phyloP scores from a whole-genome alignment of 1,140 invertebrate species.

The Eubasilissa regina region DNA sequence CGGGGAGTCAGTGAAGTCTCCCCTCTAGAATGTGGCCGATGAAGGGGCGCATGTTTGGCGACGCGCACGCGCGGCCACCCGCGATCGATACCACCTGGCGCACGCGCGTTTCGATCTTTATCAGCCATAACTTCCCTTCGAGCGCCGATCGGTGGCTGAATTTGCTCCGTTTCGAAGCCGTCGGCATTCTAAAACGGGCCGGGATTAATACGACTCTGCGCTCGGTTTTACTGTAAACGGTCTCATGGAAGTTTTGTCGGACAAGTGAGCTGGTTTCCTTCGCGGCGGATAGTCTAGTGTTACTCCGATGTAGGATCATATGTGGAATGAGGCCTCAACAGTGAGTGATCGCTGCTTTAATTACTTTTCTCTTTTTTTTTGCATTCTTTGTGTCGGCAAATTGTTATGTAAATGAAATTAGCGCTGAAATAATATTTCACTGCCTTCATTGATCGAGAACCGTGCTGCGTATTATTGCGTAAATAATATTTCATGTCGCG shows the following conservation, averaged over 20 bases:
- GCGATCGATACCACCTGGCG: slow-evolving; percentile 23
- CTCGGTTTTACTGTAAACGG: neutral
- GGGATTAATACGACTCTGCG: neutral
- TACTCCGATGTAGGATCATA: slow-evolving; percentile 38
- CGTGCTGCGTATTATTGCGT: neutral
- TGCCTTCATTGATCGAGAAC: neutral
- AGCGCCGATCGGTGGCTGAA: slow-evolving; percentile 24
- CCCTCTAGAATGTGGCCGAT: neutral
- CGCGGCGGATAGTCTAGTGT: neutral
- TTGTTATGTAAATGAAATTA: slow-evolving; percentile 1
- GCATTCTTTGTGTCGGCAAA: neutral
- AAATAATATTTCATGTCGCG: neutral
- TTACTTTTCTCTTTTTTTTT: neutral
- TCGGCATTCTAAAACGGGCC: neutral
- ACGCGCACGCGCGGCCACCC: slow-evolving; percentile 14
- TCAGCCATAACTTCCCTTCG: slow-evolving; percentile 30
- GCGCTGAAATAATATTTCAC: neutral
- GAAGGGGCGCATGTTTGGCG: slow-evolving; percentile 12
- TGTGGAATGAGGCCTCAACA: slow-evolving; percentile 33
- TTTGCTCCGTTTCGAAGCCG: slow-evolving; percentile 17
- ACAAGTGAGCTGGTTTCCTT: neutral
- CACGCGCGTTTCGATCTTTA: slow-evolving; percentile 1
- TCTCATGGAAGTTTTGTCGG: neutral
- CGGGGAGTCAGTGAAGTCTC: slow-evolving; percentile 9
- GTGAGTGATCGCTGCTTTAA: slow-evolving; percentile 33